Base-by-base conservation (phyloP, 2,888 invertebrate species). In the Nineta flava region DNA sequence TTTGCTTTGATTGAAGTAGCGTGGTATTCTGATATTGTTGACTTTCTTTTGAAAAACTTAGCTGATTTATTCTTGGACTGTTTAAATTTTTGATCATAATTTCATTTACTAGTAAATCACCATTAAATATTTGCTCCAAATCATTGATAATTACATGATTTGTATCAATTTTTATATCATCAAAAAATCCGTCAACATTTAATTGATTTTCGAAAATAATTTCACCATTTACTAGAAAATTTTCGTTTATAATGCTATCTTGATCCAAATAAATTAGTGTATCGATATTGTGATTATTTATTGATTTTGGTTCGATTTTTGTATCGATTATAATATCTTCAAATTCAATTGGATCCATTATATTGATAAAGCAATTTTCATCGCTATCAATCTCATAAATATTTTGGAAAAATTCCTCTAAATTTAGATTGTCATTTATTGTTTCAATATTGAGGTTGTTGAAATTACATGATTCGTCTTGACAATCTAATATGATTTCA, bases 81-180 rank as follows among this genome's bases (percentile, higher is more conserved):
- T 57, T 54, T 9, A 65, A 48, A 42, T 59, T 56, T 12, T 58
- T 52, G 3, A 58, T 55, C 15, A 49, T 51, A 16, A 62, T 46
- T 31, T 53, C 51, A 13, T 50, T 46, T n/a, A 59, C 47, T 6
- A 63, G 55, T 13, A 65, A 57, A 13, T 58, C 59, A 2, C 67
- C 55, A 50, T 59, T 58, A 17, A 74, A 62, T 44, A 62, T 59
- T 55, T 69, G 67, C 51, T 64, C 51, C 55, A 61, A 53, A 13
- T 56, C 54, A 17, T 56, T 61, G 31, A 68, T 52, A 6, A 69
- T 50, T 32, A 68, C 46, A 46, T 57, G 59, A 9, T 60, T 55
- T 26, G 57, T 48, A 35, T 57, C 55, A 43, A 67, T 57, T 34
- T 53, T 55, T 9, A 65, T 53, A 13, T 58, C 57, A 52, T 67